Percentiles rank a stretch among this genome's conserved stretches.
Conservation (phyloP, 2,113 vertebrate genomes). For the Tinamus guttatus region DNA sequence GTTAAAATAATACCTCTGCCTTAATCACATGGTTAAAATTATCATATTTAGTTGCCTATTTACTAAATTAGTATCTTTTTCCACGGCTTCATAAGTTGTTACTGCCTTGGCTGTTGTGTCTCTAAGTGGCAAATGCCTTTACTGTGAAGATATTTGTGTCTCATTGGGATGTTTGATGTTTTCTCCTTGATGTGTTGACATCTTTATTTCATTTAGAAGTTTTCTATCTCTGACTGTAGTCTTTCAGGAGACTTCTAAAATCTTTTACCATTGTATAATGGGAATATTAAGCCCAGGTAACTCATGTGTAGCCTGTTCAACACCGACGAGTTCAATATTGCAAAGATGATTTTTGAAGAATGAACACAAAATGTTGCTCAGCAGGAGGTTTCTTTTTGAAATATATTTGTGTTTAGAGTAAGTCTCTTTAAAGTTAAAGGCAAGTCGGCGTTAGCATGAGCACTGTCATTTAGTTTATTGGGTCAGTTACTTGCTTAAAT, state of each 20-base stretch:
- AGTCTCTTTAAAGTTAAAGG: not conserved
- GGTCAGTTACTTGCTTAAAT: not conserved
- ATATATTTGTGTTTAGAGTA: not conserved
- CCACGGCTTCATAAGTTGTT: not conserved
- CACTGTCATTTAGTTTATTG: not conserved
- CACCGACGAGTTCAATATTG: not conserved
- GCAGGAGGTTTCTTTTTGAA: not conserved
- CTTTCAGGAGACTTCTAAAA: not conserved
- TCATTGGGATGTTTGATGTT: not conserved
- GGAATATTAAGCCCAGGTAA: not conserved
- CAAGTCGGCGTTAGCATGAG: not conserved
- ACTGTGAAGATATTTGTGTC: not conserved
- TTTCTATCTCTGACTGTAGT: not conserved
- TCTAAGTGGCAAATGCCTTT: not conserved
- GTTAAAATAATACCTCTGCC: not conserved
- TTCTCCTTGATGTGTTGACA: not conserved
- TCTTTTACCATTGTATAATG: not conserved
- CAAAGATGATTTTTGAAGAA: not conserved
- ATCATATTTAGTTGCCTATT: not conserved
- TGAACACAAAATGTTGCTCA: not conserved
- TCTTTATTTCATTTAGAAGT: not conserved
- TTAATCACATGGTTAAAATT: not conserved
- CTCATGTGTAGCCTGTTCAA: not conserved
- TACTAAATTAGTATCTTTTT: not conserved
- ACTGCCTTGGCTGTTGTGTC: not conserved